Evolutionary conservation across 2,113 vertebrate species (phyloP).

Genomic region (Semicossyphus pulcher): DNA sequence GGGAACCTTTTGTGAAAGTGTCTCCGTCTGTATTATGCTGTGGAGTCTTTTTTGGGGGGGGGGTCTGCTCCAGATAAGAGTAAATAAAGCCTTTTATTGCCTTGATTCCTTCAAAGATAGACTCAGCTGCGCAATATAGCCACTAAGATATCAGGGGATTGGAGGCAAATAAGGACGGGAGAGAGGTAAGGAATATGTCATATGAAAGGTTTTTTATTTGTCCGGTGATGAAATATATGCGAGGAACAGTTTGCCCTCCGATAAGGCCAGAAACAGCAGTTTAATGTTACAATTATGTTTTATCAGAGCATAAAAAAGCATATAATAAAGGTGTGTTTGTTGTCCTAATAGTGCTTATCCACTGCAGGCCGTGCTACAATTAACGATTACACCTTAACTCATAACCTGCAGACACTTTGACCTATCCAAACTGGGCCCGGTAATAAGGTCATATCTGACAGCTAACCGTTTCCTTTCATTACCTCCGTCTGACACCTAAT

Average conservation of each 20-base stretch:
- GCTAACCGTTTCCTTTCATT: slow-evolving; percentile 61
- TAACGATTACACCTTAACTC: slow-evolving; percentile 30
- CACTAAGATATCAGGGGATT: slow-evolving; percentile 58
- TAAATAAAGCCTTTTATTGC: slow-evolving; percentile 84
- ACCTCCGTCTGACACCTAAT: slow-evolving; percentile 51
- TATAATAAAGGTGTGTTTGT: slow-evolving; percentile 14
- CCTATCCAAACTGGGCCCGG: slow-evolving; percentile 31
- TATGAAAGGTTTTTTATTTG: slow-evolving; percentile 19
- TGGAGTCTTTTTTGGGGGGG: slow-evolving; percentile 33
- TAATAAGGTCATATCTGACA: slow-evolving; percentile 69
- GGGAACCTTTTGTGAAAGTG: slow-evolving; percentile 47
- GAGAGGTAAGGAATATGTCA: slow-evolving; percentile 37
- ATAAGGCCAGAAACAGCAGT: neutral
- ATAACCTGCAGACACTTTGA: slow-evolving; percentile 38
- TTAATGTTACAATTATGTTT: neutral
- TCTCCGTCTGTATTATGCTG: slow-evolving; percentile 46
- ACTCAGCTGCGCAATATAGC: slow-evolving; percentile 76
- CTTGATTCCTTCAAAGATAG: slow-evolving; percentile 75
- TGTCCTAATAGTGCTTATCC: neutral
- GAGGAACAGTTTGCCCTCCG: slow-evolving; percentile 2
- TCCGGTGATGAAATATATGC: slow-evolving; percentile 20
- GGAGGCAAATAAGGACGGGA: slow-evolving; percentile 56
- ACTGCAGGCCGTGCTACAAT: neutral
- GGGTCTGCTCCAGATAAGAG: slow-evolving; percentile 67
- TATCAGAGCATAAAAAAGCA: slow-evolving; percentile 1